Evolutionary conservation across 2,797 vertebrate genomes (phyloP).

Genomic region (Hephaestus fuliginosus): DNA sequence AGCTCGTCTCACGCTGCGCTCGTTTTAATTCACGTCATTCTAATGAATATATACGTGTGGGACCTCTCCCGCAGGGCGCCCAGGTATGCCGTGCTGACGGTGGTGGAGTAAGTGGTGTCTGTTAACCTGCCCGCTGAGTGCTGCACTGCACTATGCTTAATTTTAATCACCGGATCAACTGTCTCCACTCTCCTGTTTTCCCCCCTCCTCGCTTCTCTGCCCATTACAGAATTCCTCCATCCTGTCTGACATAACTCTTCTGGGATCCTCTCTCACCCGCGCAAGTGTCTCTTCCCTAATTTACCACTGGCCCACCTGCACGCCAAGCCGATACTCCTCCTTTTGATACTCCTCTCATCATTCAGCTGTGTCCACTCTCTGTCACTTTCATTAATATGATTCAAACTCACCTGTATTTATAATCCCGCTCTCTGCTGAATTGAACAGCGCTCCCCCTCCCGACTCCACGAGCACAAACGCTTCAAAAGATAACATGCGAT

Average conservation of each 20-base stretch:
- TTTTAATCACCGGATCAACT: constrained; percentile 67
- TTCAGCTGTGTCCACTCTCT: constrained; percentile 46
- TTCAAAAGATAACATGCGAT: not conserved
- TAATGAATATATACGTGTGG: constrained; percentile 67
- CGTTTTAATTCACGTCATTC: constrained; percentile 75
- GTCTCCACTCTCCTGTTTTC: constrained; percentile 19
- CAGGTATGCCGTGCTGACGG: constrained; percentile 19
- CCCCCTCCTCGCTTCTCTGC: constrained; percentile 12
- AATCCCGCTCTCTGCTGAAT: constrained; percentile 56
- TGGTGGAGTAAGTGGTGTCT: constrained; percentile 44
- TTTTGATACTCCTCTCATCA: constrained; percentile 18
- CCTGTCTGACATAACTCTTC: constrained; percentile 49
- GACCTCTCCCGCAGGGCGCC: constrained; percentile 47
- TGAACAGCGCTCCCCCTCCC: not conserved
- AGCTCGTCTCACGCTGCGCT: constrained; percentile 63
- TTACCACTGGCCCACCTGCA: constrained; percentile 21
- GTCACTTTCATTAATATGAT: constrained; percentile 55
- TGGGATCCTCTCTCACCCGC: constrained; percentile 47
- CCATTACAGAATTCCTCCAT: constrained; percentile 53
- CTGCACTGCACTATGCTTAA: constrained; percentile 57
- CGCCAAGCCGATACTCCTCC: too few relatives aligned
- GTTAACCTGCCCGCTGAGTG: constrained; percentile 65
- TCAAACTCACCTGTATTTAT: constrained; percentile 47
- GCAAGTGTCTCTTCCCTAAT: constrained; percentile 42
- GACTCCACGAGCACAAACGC: not conserved